Evolutionary conservation across 2,113 vertebrate species (phyloP).

Genomic region (Emydocephalus ijimae): DNA sequence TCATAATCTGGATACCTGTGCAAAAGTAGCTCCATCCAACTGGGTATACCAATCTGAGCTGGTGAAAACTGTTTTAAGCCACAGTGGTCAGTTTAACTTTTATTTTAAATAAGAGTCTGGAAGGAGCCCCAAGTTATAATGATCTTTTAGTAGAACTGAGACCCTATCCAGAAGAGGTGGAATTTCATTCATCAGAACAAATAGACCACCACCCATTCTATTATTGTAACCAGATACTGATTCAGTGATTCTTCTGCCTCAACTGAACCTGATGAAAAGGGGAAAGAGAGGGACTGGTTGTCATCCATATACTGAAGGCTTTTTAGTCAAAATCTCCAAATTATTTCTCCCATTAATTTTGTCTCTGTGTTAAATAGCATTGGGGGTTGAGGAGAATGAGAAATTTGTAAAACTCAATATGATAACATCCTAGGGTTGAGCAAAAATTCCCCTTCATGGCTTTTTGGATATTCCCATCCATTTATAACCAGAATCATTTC

Average conservation of each 20-base stretch:
- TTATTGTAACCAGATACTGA: background rate
- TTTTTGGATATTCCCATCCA: background rate
- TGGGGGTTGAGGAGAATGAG: background rate
- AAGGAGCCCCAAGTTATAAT: background rate
- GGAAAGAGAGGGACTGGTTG: background rate
- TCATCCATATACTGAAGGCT: background rate
- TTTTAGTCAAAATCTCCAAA: background rate
- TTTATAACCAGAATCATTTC: background rate
- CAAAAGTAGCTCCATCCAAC: background rate
- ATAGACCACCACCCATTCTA: background rate
- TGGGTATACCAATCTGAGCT: background rate
- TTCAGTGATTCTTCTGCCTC: background rate
- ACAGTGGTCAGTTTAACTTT: background rate
- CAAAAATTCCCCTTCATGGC: background rate
- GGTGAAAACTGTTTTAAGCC: background rate
- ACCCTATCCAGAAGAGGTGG: background rate
- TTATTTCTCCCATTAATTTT: background rate
- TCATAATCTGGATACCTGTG: background rate
- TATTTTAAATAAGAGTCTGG: background rate
- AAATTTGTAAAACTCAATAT: background rate
- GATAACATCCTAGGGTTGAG: background rate
- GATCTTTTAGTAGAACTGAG: background rate
- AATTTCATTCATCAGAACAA: background rate
- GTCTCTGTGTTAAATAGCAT: background rate
- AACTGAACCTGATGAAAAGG: background rate